These are phyloP conservation scores for Varecia variegata DNA, from an alignment of 2,797 vertebrate species.

Conservation along the genomic window DNA sequence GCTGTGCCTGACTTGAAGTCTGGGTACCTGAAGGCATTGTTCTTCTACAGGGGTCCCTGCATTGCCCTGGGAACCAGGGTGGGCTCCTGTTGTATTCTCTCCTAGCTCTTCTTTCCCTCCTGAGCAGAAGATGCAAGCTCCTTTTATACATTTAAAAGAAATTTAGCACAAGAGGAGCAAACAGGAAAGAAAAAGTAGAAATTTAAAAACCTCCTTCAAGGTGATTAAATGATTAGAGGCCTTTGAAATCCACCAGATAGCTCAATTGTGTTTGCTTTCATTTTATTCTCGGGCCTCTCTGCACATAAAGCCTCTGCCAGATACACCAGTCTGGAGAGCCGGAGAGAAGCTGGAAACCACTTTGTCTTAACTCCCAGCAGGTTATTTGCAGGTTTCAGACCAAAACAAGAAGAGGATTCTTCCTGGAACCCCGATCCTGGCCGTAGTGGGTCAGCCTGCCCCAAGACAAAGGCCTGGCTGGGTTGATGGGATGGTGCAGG, in stretches of 20 bases:
- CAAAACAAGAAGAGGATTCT: background rate
- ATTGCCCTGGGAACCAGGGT: background rate
- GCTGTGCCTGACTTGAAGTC: background rate
- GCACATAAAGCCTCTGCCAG: background rate
- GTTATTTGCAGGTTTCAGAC: background rate
- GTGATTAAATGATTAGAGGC: conserved; percentile 81
- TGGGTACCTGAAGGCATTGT: background rate
- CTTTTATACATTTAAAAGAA: conserved; percentile 71
- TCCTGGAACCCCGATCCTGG: background rate
- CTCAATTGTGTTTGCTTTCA: conserved; percentile 76
- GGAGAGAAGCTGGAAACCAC: background rate
- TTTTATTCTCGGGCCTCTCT: conserved; percentile 34
- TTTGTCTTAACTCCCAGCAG: background rate
- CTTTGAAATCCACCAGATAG: conserved; percentile 74
- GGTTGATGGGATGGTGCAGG: background rate
- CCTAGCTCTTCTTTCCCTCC: conserved; percentile 37
- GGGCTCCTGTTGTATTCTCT: background rate
- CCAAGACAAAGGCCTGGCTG: background rate
- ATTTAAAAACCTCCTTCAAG: conserved; percentile 80
- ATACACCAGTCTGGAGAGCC: background rate
- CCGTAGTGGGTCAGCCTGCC: background rate
- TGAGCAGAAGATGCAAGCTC: conserved; percentile 70
- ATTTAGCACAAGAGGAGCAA: conserved; percentile 67
- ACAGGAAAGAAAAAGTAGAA: conserved; percentile 52
- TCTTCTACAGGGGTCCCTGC: background rate